Conservation (phyloP, 2,113 vertebrate genomes). For the Bucco capensis region DNA sequence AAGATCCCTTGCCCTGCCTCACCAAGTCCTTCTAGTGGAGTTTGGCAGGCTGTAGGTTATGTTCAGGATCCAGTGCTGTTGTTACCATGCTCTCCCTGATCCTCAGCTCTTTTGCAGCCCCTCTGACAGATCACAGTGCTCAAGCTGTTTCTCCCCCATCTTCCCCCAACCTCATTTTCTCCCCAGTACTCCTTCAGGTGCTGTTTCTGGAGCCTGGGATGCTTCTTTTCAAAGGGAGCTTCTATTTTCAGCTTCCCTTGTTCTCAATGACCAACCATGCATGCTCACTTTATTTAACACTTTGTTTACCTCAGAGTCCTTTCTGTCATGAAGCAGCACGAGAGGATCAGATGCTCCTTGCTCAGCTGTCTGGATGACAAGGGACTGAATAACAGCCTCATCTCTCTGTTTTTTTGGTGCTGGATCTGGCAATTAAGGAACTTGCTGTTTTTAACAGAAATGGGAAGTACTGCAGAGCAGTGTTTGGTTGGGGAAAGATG, state of each 20-base stretch:
- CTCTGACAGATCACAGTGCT: neutral
- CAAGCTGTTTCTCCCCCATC: neutral
- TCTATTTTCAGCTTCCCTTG: conserved; percentile 46
- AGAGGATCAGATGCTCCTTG: neutral
- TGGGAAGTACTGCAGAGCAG: neutral
- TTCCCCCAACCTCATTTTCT: neutral
- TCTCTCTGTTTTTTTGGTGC: neutral
- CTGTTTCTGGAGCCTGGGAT: conserved; percentile 4
- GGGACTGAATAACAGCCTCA: neutral
- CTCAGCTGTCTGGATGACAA: neutral
- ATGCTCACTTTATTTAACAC: conserved; percentile 5
- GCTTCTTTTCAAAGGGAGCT: conserved; percentile 13
- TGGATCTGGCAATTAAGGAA: neutral
- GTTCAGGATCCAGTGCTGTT: neutral
- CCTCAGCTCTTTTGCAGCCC: neutral
- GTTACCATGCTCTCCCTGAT: neutral
- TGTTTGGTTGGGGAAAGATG: neutral
- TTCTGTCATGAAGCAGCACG: neutral
- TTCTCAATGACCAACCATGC: conserved; percentile 42
- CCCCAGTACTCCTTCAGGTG: neutral
- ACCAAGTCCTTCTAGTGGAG: neutral
- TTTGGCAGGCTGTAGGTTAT: neutral
- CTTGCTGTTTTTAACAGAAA: neutral
- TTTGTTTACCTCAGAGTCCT: neutral
- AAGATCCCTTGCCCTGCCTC: neutral